Evolutionary conservation across 2,797 vertebrate species (phyloP).

Genomic region (Rhinichthys osculus): DNA sequence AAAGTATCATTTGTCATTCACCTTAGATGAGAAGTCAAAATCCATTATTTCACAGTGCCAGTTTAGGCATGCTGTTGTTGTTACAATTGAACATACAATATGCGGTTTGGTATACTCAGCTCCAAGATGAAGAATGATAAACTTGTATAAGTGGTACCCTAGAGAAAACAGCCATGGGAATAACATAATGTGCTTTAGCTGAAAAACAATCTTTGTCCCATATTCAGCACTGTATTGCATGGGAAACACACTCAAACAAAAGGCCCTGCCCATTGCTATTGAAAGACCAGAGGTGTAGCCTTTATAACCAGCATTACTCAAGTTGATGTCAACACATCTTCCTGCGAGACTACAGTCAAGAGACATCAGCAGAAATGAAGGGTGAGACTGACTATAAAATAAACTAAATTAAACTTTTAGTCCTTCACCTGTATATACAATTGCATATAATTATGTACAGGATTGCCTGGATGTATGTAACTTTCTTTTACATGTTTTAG

Average conservation of each 20-base stretch:
- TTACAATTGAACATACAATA: not conserved
- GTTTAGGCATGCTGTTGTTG: not conserved
- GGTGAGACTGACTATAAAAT: slow-evolving; percentile 67
- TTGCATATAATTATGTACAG: not conserved
- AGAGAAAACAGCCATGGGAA: slow-evolving; percentile 25
- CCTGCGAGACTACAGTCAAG: not conserved
- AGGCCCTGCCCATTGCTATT: not conserved
- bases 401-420: not conserved
- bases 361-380: slow-evolving; percentile 70
- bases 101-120: not conserved
- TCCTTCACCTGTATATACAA: not conserved
- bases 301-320: slow-evolving; percentile 53
- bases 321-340: slow-evolving; percentile 20
- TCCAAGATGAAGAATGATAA: not conserved
- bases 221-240: slow-evolving; percentile 37
- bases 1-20: not conserved
- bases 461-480: not conserved
- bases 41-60: not conserved
- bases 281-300: slow-evolving; percentile 47
- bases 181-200: not conserved
- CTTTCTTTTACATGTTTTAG: slow-evolving; percentile 60
- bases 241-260: slow-evolving; percentile 50
- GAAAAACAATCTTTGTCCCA: slow-evolving; percentile 48
- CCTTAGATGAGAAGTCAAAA: not conserved
- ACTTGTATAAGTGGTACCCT: not conserved